These are phyloP conservation scores for Epicampocera succincta DNA, from an alignment of 2,888 invertebrate species.

Conservation along the genomic window DNA sequence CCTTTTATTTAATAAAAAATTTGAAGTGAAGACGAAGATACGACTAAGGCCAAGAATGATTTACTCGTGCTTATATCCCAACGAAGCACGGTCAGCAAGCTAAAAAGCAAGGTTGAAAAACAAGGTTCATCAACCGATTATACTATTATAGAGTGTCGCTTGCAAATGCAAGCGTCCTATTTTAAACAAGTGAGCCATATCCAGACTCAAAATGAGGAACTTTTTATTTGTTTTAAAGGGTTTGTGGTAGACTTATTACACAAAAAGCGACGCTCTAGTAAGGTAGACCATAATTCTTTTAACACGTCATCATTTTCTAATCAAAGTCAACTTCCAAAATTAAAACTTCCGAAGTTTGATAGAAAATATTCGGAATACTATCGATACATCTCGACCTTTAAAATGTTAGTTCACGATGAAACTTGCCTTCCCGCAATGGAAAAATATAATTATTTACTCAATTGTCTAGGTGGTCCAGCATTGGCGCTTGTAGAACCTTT, in stretches of 20 bases:
- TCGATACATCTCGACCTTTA: constrained; percentile 11
- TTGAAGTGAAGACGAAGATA: too few species aligned
- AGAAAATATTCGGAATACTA: constrained; percentile 14
- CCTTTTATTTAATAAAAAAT: too few species aligned
- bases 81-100: neutral
- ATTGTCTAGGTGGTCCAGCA: constrained; percentile 34
- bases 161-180: constrained; percentile 34
- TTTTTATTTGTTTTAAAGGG: constrained; percentile 23
- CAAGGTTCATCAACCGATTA: constrained; percentile 14
- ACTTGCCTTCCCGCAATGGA: constrained; percentile 9
- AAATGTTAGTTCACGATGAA: constrained; percentile 23
- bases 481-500: constrained; percentile 8
- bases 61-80: constrained; percentile 22
- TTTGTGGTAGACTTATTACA: constrained; percentile 26
- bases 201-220: constrained; percentile 37
- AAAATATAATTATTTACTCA: constrained; percentile 39
- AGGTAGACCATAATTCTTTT: constrained; percentile 7
- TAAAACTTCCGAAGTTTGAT: constrained; percentile 6
- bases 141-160: constrained; percentile 23
- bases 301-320: constrained; percentile 18
- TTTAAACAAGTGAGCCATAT: constrained; percentile 36
- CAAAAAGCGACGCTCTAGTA: too few species aligned
- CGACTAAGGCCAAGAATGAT: neutral
- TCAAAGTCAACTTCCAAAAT: constrained; percentile 21
- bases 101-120: constrained; percentile 28